phyloP scores from a whole-genome alignment of 2,888 invertebrate species.

The Caenorhabditis zanzibari region DNA sequence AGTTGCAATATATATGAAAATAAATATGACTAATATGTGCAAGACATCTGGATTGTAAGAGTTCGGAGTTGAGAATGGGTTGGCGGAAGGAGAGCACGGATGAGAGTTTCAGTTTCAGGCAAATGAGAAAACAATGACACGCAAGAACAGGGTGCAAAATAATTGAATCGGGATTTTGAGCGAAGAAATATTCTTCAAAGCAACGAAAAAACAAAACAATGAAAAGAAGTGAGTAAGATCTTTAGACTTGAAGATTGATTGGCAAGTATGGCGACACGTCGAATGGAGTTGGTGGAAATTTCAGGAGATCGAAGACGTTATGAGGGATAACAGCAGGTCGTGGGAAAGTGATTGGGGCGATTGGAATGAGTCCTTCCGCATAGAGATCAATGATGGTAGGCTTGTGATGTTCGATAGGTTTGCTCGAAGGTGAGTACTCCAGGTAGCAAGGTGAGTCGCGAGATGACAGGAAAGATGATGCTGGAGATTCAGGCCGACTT shows the following conservation, averaged over 20 bases:
- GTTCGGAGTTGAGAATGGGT: constrained; percentile 20
- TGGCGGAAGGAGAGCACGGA: constrained; percentile 50
- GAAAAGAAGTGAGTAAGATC: constrained; percentile 42
- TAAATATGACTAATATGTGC: constrained; percentile 44
- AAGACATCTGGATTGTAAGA: constrained; percentile 31
- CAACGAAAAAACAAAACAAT: constrained; percentile 25
- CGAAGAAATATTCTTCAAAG: constrained; percentile 37
- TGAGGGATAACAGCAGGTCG: constrained; percentile 66
- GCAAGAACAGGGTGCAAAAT: constrained; percentile 38
- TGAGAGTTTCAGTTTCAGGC: constrained; percentile 50
- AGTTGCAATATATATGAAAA: constrained; percentile 39
- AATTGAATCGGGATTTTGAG: constrained; percentile 31
- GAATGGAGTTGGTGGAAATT: constrained; percentile 61
- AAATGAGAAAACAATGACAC: constrained; percentile 54
- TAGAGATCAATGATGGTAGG: constrained; percentile 72
- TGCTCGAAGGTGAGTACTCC: constrained; percentile 78
- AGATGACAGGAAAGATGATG: constrained; percentile 57
- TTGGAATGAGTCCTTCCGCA: constrained; percentile 79
- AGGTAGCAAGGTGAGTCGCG: constrained; percentile 72
- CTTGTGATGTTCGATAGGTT: constrained; percentile 69
- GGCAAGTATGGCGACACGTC: constrained; percentile 70
- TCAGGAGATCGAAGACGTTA: constrained; percentile 66
- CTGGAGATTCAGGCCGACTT: constrained; percentile 60
- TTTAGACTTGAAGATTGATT: constrained; percentile 70
- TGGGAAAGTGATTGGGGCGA: constrained; percentile 73